phyloP scores from a whole-genome alignment of 2,113 vertebrate genomes.

The Myiagra hebetior region DNA sequence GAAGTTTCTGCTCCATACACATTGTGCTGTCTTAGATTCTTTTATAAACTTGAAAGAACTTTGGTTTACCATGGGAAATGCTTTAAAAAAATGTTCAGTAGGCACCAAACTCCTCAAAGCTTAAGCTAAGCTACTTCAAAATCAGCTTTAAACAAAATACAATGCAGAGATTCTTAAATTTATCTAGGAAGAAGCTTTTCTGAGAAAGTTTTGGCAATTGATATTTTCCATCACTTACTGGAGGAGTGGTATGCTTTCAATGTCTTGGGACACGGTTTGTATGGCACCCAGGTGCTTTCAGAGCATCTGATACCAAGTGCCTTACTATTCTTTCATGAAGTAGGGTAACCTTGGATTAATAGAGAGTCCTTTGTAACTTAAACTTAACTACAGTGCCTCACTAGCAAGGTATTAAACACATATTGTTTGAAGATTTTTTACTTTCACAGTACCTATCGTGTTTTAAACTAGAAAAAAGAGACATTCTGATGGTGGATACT shows the following conservation, averaged over 20 bases:
- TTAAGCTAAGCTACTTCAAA: conserved; percentile 1
- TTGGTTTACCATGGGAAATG: neutral
- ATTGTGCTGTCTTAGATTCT: neutral
- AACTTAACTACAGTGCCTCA: neutral
- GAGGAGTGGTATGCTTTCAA: neutral
- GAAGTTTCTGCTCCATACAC: neutral
- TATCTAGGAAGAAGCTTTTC: conserved; percentile 1
- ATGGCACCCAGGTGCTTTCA: conserved; percentile 8
- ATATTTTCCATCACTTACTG: conserved; percentile 17
- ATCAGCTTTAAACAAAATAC: conserved; percentile 21
- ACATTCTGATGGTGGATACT: neutral
- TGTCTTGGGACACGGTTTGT: conserved; percentile 11
- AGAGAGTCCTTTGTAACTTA: neutral
- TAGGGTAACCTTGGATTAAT: neutral
- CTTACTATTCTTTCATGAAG: neutral
- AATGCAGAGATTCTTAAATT: neutral
- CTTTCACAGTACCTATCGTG: rapidly evolving
- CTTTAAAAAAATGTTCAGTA: neutral
- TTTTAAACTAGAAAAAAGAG: neutral
- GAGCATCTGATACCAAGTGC: neutral
- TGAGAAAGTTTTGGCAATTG: conserved; percentile 31
- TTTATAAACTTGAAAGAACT: neutral
- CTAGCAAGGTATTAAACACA: neutral
- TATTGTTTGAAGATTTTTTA: neutral
- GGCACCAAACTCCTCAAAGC: neutral